Evolutionary conservation across 35 echinoderm and acorn worm species (phyloP).

Genomic region (Antedon bifida): DNA sequence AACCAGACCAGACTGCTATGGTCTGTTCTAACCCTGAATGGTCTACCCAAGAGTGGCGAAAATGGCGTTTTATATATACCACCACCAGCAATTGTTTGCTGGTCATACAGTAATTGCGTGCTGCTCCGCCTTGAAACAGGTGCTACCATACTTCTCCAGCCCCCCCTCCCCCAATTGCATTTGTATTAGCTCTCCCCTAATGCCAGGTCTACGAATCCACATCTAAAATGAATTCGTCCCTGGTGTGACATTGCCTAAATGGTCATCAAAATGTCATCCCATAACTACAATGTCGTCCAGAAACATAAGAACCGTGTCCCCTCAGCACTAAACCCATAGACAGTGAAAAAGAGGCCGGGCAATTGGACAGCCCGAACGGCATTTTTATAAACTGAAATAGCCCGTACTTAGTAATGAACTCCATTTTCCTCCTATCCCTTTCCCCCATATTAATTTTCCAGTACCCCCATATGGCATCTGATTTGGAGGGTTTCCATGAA

Average conservation of each 20-base stretch:
- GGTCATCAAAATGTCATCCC: background rate
- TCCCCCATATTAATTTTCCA: constrained; percentile 3
- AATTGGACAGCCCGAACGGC: constrained; percentile 26
- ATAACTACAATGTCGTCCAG: constrained; percentile 35
- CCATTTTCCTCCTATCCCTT: background rate
- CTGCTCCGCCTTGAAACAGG: no score
- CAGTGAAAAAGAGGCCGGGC: no score
- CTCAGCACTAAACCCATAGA: background rate
- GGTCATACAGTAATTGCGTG: no score
- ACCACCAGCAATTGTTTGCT: no score
- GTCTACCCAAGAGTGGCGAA: no score
- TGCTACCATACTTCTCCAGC: no score
- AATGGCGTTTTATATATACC: no score
- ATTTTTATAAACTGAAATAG: constrained; percentile 9
- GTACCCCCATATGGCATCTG: constrained; percentile 8
- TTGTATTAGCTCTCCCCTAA: background rate
- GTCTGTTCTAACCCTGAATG: no score
- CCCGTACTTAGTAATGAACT: constrained; percentile 11
- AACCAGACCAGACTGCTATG: no score
- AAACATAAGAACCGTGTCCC: background rate
- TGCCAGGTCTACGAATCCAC: constrained; percentile 9
- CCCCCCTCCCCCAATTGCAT: no score
- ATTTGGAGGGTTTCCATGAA: no score
- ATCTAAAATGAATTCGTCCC: background rate
- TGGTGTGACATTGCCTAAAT: constrained; percentile 13